Evolutionary conservation across 2,113 vertebrate species (phyloP).

Genomic region (Jaculus jaculus): DNA sequence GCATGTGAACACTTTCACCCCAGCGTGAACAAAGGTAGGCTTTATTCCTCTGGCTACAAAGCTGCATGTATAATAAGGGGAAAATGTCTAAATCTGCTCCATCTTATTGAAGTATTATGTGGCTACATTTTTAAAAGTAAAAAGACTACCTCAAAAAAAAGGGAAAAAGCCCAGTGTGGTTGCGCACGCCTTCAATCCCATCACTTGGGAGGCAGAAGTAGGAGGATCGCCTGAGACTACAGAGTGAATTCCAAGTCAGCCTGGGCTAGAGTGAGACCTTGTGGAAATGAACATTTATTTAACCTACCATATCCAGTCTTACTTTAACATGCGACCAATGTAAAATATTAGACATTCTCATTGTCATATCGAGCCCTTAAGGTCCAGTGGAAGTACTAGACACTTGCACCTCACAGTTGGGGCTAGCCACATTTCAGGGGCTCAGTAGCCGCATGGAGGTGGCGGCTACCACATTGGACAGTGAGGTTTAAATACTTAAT

Average conservation of each 20-base stretch:
- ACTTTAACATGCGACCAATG: not conserved
- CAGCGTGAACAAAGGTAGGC: not conserved
- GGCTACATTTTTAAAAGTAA: not conserved
- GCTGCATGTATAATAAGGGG: not conserved
- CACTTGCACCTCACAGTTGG: not conserved
- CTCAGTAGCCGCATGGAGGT: rapidly evolving
- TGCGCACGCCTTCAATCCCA: too few relatives aligned
- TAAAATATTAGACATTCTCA: not conserved
- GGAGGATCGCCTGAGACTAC: too few relatives aligned
- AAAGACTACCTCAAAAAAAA: not conserved
- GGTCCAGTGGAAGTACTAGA: not conserved
- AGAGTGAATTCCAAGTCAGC: too few relatives aligned
- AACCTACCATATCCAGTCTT: not conserved
- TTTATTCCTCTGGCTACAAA: not conserved
- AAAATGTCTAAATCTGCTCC: not conserved
- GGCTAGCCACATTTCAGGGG: not conserved
- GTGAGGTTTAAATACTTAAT: not conserved
- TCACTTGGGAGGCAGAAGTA: too few relatives aligned
- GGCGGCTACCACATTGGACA: not conserved
- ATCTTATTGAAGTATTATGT: rapidly evolving
- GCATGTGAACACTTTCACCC: not conserved
- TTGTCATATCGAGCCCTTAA: not conserved
- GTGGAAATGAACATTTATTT: not conserved
- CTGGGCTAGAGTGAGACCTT: too few relatives aligned
- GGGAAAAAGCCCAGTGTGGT: too few relatives aligned